Evolutionary conservation across 2,113 vertebrate genomes (phyloP).

Genomic region (Lota lota): DNA sequence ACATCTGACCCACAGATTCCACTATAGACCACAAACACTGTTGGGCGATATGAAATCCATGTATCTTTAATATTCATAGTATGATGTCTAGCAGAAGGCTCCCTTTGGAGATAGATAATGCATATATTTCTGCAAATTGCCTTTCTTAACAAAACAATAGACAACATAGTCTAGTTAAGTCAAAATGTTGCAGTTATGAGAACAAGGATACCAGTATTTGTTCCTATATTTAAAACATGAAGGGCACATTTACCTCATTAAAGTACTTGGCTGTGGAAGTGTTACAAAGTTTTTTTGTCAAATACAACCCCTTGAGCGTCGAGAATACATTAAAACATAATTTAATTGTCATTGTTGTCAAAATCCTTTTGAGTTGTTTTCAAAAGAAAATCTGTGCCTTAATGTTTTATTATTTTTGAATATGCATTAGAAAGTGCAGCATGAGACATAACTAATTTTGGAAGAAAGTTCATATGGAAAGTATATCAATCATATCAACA

Average conservation of each 20-base stretch:
- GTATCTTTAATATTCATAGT: conserved; percentile 13
- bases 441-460: too few species aligned
- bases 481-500: too few species aligned
- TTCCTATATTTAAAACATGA: conserved; percentile 10
- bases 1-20: conserved; percentile 58
- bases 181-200: conserved; percentile 2
- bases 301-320: neutral
- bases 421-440: too few species aligned
- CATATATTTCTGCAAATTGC: conserved; percentile 28
- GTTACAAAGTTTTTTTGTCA: conserved; percentile 10
- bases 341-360: neutral
- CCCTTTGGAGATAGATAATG: conserved; percentile 15
- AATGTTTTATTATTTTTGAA: too few species aligned
- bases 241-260: conserved; percentile 7
- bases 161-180: conserved; percentile 17
- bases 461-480: too few species aligned
- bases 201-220: neutral
- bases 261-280: conserved; percentile 4
- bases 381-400: neutral
- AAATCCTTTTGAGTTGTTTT: neutral
- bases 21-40: conserved; percentile 11
- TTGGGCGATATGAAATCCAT: too few species aligned
- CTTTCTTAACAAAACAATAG: conserved; percentile 1
- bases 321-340: neutral
- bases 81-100: conserved; percentile 18